phyloP scores from a whole-genome alignment of 1,140 invertebrate genomes.

The Eumeta japonica region DNA sequence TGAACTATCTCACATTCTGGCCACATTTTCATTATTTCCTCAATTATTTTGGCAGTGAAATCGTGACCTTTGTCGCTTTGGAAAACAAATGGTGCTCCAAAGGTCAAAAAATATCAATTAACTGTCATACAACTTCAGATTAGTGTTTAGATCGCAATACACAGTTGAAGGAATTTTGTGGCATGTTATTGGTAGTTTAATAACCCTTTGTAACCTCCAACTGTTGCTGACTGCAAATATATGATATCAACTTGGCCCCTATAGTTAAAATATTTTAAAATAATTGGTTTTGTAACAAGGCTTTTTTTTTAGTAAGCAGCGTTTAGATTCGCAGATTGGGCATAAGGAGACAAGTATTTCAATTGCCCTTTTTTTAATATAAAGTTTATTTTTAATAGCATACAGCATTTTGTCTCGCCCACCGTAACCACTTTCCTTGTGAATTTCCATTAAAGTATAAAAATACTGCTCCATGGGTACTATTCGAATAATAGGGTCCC shows the following conservation, averaged over 20 bases:
- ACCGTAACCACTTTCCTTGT: slow-evolving; percentile 21
- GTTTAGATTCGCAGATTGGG: slow-evolving; percentile 19
- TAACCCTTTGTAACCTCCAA: slow-evolving; percentile 43
- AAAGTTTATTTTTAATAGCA: slow-evolving; percentile 14
- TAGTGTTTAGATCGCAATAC: slow-evolving; percentile 23
- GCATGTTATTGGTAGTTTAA: slow-evolving; percentile 50
- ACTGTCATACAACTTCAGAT: slow-evolving; percentile 16
- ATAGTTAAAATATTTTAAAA: slow-evolving; percentile 28
- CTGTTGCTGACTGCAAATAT: slow-evolving; percentile 37
- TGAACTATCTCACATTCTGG: slow-evolving; percentile 29
- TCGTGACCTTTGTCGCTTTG: slow-evolving; percentile 31
- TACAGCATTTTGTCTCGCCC: slow-evolving; percentile 18
- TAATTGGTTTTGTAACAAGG: slow-evolving; percentile 29
- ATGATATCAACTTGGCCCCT: slow-evolving; percentile 51
- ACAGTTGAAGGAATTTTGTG: slow-evolving; percentile 38
- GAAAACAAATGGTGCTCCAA: slow-evolving; percentile 33
- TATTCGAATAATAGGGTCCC: slow-evolving; percentile 5
- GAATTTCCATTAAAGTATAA: slow-evolving; percentile 13
- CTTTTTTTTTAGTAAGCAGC: slow-evolving; percentile 16
- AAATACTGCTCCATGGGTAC: slow-evolving; percentile 14
- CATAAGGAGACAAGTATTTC: slow-evolving; percentile 13
- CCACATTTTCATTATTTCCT: slow-evolving; percentile 28
- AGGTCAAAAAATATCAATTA: slow-evolving; percentile 24
- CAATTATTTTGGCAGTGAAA: slow-evolving; percentile 30
- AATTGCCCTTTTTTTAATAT: slow-evolving; percentile 12